Evolutionary conservation across 2,113 vertebrate species (phyloP), one percentile per base, ranked within the genome.

Genomic region (Lophochroa leadbeateri): DNA sequence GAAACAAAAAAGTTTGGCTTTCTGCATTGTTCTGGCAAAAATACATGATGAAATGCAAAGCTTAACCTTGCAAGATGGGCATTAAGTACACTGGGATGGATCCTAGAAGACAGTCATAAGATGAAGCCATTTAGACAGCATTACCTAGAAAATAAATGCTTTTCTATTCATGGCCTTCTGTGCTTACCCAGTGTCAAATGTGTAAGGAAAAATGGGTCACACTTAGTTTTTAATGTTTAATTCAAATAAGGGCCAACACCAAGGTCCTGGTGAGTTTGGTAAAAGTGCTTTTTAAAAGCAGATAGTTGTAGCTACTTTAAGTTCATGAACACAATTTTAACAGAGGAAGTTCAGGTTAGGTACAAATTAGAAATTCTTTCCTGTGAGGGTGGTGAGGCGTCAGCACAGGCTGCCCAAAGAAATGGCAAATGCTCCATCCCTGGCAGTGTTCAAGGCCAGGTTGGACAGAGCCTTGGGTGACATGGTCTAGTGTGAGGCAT

Each of bases 191-290:
- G 20, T 2, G 9, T 5, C 35, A 71, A 49, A 46, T 1, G 18
- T 17, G 23, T 0, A 3, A 43, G 2, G 8, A n/a, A 87, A 88
- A 67, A 1, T 0, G 0, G 5, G 27, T 47, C 28, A 35, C 8
- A 3, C 3, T 10, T 35, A 14, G 4, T 33, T 84, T 55, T 77
- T 39, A 58, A 49, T 20, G 9, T 46, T 60, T 49, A 9, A 37
- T 33, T 89, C 39, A 67, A 71, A 7, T 21, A 74, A 75, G 17
- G 3, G 24, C 5, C n/a, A 52, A 39, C 2, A 41, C 10, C 5
- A 74, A 24, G 13, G 29, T 74, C 57, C 47, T 65, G 1, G n/a
- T 14, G 27, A 17, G 21, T 90, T 65, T 82, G 10, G 11, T 44
- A 78, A 79, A 71, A 35, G 61, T 21, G 8, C 16, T 83, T 90